phyloP scores from a whole-genome alignment of 2,113 vertebrate species.

The Amblyornis subalaris region DNA sequence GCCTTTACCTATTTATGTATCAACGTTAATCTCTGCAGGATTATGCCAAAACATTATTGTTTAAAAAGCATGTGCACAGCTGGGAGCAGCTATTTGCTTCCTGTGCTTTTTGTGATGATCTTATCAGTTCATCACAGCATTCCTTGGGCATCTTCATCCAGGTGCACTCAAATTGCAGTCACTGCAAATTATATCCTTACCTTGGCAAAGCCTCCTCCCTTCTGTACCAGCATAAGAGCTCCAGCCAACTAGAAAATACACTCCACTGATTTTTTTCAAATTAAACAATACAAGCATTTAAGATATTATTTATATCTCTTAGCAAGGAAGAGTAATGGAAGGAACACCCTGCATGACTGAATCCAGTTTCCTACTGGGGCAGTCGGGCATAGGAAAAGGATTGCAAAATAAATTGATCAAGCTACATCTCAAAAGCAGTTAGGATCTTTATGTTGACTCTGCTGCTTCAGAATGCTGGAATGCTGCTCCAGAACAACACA shows the following conservation, averaged over 20 bases:
- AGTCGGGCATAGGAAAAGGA: background rate
- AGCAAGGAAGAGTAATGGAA: background rate
- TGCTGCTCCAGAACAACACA: background rate
- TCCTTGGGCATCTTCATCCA: slow-evolving; percentile 14
- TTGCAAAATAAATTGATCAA: slow-evolving; percentile 12
- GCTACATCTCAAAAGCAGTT: background rate
- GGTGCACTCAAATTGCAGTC: background rate
- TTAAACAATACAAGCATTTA: slow-evolving; percentile 24
- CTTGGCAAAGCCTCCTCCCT: background rate
- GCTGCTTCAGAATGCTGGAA: background rate
- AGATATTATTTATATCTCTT: slow-evolving; percentile 22
- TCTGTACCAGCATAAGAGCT: background rate
- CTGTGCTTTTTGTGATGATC: background rate
- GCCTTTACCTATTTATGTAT: background rate
- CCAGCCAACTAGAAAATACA: background rate
- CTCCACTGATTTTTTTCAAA: background rate
- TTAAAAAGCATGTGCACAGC: background rate
- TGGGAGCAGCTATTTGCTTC: background rate
- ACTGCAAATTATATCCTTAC: background rate
- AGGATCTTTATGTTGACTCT: background rate
- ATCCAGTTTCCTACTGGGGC: background rate
- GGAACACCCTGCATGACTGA: background rate
- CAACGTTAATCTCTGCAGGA: background rate
- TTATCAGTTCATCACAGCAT: background rate
- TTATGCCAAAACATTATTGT: background rate